These are phyloP conservation scores for Speoplatyrhinus poulsoni DNA, from an alignment of 2,113 vertebrate species.

Conservation along the genomic window DNA sequence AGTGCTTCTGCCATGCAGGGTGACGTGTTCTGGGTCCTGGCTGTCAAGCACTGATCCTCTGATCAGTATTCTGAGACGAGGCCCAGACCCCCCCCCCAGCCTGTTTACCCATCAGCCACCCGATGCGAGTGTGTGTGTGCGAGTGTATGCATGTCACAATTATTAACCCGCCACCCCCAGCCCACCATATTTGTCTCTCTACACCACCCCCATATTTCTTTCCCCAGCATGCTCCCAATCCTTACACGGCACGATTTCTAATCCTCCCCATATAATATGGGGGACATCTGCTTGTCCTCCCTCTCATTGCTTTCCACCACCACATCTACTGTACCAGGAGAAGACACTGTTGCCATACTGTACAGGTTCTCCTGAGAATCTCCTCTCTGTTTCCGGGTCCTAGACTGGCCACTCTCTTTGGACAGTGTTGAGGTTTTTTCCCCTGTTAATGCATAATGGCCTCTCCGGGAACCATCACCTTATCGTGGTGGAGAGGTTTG, in stretches of 20 bases:
- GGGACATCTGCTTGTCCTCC: too few species aligned
- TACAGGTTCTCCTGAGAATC: too few species aligned
- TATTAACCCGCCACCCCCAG: slow-evolving; percentile 53
- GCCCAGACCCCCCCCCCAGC: slow-evolving; percentile 37
- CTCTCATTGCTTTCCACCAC: too few species aligned
- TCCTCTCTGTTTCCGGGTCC: too few species aligned
- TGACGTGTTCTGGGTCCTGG: slow-evolving; percentile 53
- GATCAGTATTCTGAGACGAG: slow-evolving; percentile 72
- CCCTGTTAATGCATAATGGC: too few species aligned
- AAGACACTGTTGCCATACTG: too few species aligned
- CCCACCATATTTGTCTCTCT: neutral
- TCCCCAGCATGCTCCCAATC: slow-evolving; percentile 49
- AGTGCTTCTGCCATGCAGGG: slow-evolving; percentile 45
- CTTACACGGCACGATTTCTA: slow-evolving; percentile 73
- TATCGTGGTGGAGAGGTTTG: too few species aligned
- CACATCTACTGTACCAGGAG: too few species aligned
- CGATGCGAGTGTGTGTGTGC: slow-evolving; percentile 39
- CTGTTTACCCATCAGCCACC: slow-evolving; percentile 76
- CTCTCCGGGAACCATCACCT: too few species aligned
- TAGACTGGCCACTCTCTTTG: too few species aligned
- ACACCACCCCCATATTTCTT: slow-evolving; percentile 53
- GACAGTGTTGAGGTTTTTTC: too few species aligned
- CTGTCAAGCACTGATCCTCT: slow-evolving; percentile 69
- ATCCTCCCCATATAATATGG: slow-evolving; percentile 36
- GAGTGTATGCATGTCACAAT: slow-evolving; percentile 60